Conservation (phyloP, 1,140 invertebrate genomes). For the Vanessa atalanta region DNA sequence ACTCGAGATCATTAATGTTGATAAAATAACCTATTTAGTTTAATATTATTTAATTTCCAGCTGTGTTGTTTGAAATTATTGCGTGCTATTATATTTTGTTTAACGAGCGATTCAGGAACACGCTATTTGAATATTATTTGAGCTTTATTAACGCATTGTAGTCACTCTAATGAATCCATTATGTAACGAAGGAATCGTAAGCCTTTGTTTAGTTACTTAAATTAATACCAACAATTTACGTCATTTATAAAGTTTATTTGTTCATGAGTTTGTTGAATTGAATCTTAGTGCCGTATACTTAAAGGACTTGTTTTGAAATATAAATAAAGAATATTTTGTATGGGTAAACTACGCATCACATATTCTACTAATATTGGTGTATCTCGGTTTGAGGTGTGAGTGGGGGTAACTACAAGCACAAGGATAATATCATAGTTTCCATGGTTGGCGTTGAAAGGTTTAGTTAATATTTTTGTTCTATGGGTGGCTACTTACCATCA, state of each 20-base stretch:
- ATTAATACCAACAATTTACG: conserved; percentile 7
- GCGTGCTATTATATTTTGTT: conserved; percentile 19
- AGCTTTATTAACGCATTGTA: conserved; percentile 32
- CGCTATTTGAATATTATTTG: conserved; percentile 34
- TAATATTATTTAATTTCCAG: conserved; percentile 18
- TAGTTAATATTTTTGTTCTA: too few species aligned
- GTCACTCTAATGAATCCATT: conserved; percentile 32
- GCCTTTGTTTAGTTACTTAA: conserved; percentile 32
- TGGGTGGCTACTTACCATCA: too few species aligned
- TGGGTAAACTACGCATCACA: too few species aligned
- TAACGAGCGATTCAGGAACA: conserved; percentile 25
- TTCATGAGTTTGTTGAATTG: background rate
- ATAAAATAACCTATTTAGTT: conserved; percentile 7
- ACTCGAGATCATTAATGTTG: background rate
- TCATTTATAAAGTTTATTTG: background rate
- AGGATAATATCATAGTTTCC: too few species aligned
- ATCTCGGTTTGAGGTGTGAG: too few species aligned
- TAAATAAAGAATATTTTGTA: too few species aligned
- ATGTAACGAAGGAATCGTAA: conserved; percentile 13
- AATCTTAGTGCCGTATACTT: too few species aligned
- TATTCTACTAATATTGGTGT: too few species aligned
- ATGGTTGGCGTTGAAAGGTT: too few species aligned
- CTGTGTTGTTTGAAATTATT: conserved; percentile 19
- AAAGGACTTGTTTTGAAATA: too few species aligned
- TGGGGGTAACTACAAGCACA: too few species aligned